Conservation (phyloP, 2,113 vertebrate genomes). For the Paralichthys olivaceus region DNA sequence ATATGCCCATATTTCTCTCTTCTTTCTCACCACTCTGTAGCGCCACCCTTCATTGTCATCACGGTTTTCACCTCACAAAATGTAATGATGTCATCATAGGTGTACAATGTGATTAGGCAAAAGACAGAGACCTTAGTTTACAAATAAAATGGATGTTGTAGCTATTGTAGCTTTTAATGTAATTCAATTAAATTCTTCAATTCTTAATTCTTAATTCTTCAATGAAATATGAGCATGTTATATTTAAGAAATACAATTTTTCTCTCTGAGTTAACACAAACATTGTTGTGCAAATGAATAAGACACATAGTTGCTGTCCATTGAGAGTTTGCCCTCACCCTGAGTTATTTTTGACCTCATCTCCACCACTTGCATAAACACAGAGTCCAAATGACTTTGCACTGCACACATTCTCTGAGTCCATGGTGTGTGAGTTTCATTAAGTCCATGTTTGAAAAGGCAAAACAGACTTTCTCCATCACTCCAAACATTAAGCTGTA, state of each 20-base stretch:
- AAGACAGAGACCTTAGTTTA: no score
- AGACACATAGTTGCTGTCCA: conserved; percentile 25
- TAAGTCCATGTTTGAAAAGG: conserved; percentile 68
- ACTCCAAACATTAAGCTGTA: conserved; percentile 52
- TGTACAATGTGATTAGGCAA: no score
- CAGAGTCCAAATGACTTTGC: conserved; percentile 26
- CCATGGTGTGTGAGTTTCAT: conserved; percentile 60
- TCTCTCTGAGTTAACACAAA: neutral
- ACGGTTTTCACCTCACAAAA: no score
- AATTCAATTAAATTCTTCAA: neutral
- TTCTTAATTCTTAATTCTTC: no score
- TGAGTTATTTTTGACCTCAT: conserved; percentile 54
- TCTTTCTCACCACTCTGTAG: no score
- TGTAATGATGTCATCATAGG: no score
- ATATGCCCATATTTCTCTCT: no score
- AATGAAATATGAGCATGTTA: conserved; percentile 17
- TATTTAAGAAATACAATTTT: neutral
- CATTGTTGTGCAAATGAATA: conserved; percentile 14
- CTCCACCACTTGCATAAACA: conserved; percentile 63
- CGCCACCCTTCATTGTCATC: no score
- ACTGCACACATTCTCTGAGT: conserved; percentile 59
- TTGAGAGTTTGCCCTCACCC: conserved; percentile 28
- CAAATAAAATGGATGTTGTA: no score
- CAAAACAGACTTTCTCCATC: conserved; percentile 53
- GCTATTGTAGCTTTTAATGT: neutral